Conservation (phyloP, 64 coral and sea anemone genomes). For the Platygyra sinensis region DNA sequence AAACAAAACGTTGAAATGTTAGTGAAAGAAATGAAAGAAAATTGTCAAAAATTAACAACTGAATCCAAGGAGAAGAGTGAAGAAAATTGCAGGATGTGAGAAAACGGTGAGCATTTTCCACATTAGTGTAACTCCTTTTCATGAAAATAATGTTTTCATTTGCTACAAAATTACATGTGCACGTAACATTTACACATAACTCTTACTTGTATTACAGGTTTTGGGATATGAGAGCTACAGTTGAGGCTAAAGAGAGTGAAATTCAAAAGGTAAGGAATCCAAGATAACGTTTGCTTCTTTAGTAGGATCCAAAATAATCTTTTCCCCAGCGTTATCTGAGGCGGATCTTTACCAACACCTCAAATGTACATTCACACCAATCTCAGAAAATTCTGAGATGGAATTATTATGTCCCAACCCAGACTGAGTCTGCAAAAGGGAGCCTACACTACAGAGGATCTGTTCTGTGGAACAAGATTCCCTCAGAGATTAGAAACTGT, state of each 20-base stretch:
- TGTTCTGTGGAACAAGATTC: too few relatives aligned
- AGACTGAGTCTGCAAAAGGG: too few relatives aligned
- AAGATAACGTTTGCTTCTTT: not conserved
- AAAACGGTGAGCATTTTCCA: not conserved
- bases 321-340: too few relatives aligned
- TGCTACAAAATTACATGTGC: too few relatives aligned
- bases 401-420: too few relatives aligned
- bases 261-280: conserved; percentile 24
- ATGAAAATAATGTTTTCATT: not conserved
- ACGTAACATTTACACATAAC: too few relatives aligned
- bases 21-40: not conserved
- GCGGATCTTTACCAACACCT: too few relatives aligned
- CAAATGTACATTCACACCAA: too few relatives aligned
- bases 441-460: too few relatives aligned
- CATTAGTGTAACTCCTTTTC: not conserved
- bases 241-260: conserved; percentile 6
- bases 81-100: not conserved
- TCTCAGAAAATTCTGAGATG: too few relatives aligned
- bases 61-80: not conserved
- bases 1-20: not conserved
- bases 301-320: too few relatives aligned
- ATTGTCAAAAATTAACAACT: not conserved
- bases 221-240: not conserved
- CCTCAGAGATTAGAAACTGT: too few relatives aligned
- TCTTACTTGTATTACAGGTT: not conserved